Conservation (phyloP, 2,113 vertebrate species). For the Pholis gunnellus region DNA sequence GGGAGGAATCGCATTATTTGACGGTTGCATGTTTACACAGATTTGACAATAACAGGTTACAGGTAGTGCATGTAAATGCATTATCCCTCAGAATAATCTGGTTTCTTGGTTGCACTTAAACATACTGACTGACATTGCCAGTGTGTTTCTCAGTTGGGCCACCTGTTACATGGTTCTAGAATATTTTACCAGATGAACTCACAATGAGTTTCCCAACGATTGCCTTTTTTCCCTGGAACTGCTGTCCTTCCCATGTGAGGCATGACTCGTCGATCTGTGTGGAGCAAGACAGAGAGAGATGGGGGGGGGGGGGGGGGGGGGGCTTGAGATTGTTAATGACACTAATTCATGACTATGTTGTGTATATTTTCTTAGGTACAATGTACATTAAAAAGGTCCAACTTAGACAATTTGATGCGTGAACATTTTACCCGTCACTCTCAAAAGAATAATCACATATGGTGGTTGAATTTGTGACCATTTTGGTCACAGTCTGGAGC, state of each 20-base stretch:
- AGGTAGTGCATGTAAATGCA: background rate
- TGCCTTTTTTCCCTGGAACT: slow-evolving; percentile 96
- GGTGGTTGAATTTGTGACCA: no score
- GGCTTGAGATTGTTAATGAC: background rate
- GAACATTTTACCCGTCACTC: no score
- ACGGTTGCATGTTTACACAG: background rate
- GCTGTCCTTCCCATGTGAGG: slow-evolving; percentile 99
- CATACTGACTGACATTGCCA: background rate
- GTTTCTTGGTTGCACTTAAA: background rate
- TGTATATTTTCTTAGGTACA: background rate
- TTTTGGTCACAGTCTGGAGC: no score
- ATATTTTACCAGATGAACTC: slow-evolving; percentile 67
- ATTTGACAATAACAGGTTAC: background rate
- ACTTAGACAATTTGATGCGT: no score
- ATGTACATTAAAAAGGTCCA: no score
- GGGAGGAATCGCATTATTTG: background rate
- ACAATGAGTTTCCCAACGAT: slow-evolving; percentile 98
- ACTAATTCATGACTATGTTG: background rate
- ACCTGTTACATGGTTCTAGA: background rate
- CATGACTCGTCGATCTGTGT: slow-evolving; percentile 95
- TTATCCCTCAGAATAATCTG: background rate
- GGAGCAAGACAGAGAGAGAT: background rate
- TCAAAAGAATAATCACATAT: no score
- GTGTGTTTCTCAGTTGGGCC: background rate
- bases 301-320: background rate